Evolutionary conservation across 2,797 vertebrate genomes (phyloP).

Genomic region (Enteromius treurensis): DNA sequence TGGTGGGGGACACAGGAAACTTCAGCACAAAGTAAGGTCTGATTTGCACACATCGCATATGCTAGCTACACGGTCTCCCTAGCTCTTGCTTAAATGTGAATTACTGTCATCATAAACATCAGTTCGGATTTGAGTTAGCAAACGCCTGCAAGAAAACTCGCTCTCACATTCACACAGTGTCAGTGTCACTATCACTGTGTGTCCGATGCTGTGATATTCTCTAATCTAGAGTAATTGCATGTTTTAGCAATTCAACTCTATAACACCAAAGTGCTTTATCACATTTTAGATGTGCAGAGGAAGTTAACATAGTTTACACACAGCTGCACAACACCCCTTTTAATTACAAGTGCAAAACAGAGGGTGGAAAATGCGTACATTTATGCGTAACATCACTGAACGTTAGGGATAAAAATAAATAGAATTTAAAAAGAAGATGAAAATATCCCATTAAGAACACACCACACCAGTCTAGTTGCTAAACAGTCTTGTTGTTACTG

Average conservation of each 20-base stretch:
- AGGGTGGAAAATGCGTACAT: slow-evolving; percentile 2
- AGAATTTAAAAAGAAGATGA: neutral
- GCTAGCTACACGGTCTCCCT: neutral
- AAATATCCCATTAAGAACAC: neutral
- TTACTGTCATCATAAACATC: neutral
- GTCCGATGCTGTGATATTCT: slow-evolving; percentile 82
- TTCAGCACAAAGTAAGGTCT: slow-evolving; percentile 9
- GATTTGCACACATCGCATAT: neutral
- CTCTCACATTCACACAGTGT: slow-evolving; percentile 39
- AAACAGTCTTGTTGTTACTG: neutral
- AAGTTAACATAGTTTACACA: neutral
- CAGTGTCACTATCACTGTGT: slow-evolving; percentile 67
- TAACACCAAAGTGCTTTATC: slow-evolving; percentile 60
- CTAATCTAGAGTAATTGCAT: slow-evolving; percentile 86
- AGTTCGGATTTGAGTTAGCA: neutral
- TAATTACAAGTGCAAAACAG: neutral
- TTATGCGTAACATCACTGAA: neutral
- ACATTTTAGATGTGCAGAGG: neutral
- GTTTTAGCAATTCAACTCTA: slow-evolving; percentile 78
- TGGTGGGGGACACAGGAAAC: slow-evolving; percentile 34
- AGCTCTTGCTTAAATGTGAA: neutral
- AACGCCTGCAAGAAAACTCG: slow-evolving; percentile 28
- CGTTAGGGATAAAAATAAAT: neutral
- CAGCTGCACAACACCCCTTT: neutral
- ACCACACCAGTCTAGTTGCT: neutral